Base-by-base conservation (phyloP, 2,888 invertebrate genomes). In the Pristionchus maxplancki region DNA sequence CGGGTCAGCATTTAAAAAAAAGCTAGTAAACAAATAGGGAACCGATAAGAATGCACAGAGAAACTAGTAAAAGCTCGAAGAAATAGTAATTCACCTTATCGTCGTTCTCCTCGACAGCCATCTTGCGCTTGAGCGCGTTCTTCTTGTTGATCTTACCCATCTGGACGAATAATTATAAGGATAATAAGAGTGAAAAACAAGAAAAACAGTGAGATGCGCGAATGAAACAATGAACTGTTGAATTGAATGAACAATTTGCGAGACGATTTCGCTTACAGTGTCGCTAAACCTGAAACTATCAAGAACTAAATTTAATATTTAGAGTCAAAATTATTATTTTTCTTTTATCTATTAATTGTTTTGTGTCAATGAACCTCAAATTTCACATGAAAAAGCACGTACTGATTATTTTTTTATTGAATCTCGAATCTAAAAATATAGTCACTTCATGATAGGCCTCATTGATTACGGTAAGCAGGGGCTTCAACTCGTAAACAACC, bases 71-170 rank as follows among this genome's bases (percentile, higher is more conserved):
- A 24, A 24, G 37, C 0, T 37, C 50, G 34, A 58, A 58, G 24
- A 83, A 50, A 53, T 34, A 15, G 4, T 28, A 1, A 71, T 24
- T 71, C 8, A 64, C 85, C 85, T 64, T 24, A 31, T 85, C 64
- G 8, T 85, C 85, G 85, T 37, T 64, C 37, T 64, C 85, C 15
- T 64, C 62, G 37, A 28, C 37, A n/a, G 37, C 85, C n/a, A 44
- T 15, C 64, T 64, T 85, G n/a, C 85, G 85, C 85, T 85, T 85
- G 53, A 31, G 62, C 40, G 85, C 85, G 24, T 64, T 50, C 28
- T 82, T 85, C 85, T 85, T 85, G 85, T 64, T 85, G 85, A 64
- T 31, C 85, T 85, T 85, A 64, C 62, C 85, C 85, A 85, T 85
- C 85, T 85, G 85, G 64, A 64, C 5, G 8, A 11, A 85, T 11